Evolutionary conservation across 35 echinoderm and acorn worm genomes (phyloP), one percentile per base, ranked within the genome.

Genomic region (Ophioderma brevispina): DNA sequence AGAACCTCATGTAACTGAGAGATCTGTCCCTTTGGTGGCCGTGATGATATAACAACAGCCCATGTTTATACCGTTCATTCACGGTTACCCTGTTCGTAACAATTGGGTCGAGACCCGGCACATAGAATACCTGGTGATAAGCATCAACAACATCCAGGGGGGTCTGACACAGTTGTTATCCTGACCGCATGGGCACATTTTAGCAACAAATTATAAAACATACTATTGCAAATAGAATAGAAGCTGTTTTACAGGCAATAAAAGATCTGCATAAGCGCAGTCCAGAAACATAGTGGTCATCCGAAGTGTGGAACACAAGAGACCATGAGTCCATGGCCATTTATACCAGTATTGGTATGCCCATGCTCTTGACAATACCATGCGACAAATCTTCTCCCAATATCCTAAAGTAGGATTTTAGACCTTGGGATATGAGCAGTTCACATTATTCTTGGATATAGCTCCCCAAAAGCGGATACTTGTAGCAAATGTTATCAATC

Each of bases 71-170:
- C 40, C 78, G 86, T 0, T 86, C 88, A n/a, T n/a, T 40, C 92
- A 93, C 70, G 92, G 79, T 32, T 93, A 55, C 63, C 92, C 92
- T 23, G 88, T 93, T 21, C 85, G 92, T 28, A 93, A 93, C 75
- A 84, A 33, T 18, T 93, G 92, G 92, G 78, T 50, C 0, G 38
- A 77, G 35, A 49, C 81, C 21, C 30, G 50, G 25, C 55, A 93
- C 39, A 81, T 93, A 1, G 76, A 93, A 33, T 93, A 78, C 30
- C 88, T 77, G 34, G 85, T 55, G 19, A 78, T 84, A 46, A 86
- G 38, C 17, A 78, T 93, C n/a, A 86, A 93, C 36, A 78, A 36
- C 23, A 33, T 93, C 6, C 32, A 35, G 0, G 92, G 77, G 86
- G 79, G 31, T 59, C 56, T 0, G 77, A 88, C 33, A 86, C 82